Percentiles rank a stretch among this genome's conserved stretches.
phyloP scores from a whole-genome alignment of 2,797 vertebrate genomes.

The Euthynnus affinis region DNA sequence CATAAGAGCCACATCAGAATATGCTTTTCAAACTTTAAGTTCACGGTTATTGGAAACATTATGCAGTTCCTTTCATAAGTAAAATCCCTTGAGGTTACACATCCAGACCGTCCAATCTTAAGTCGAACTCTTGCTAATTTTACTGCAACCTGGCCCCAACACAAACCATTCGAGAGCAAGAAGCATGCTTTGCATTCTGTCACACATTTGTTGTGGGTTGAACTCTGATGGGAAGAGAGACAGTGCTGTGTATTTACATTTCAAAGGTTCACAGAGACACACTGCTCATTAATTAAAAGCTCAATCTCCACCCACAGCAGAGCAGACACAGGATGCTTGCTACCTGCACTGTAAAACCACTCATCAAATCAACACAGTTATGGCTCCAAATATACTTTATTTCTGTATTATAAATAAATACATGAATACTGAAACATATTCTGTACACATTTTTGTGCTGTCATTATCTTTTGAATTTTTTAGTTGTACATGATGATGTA shows the following conservation, averaged over 20 bases:
- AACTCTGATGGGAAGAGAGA: conserved; percentile 59
- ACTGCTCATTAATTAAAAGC: conserved; percentile 74
- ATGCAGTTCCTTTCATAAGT: conserved; percentile 34
- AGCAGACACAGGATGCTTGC: conserved; percentile 53
- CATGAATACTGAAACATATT: neutral
- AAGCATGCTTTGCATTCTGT: conserved; percentile 54
- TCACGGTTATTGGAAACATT: conserved; percentile 50
- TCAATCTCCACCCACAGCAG: conserved; percentile 65
- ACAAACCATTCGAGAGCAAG: conserved; percentile 32
- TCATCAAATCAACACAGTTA: conserved; percentile 8
- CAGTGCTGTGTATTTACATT: conserved; percentile 74
- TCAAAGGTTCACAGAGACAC: conserved; percentile 73
- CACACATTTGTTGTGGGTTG: conserved; percentile 50
- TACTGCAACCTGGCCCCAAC: conserved; percentile 22
- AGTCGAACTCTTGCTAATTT: conserved; percentile 45
- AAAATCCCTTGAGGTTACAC: conserved; percentile 44
- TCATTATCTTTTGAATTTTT: neutral
- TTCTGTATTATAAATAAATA: neutral
- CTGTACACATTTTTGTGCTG: neutral
- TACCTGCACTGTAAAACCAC: conserved; percentile 50
- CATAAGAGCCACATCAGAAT: conserved; percentile 61
- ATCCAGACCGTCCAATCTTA: conserved; percentile 36
- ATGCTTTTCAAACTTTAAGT: conserved; percentile 59
- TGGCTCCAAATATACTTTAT: conserved; percentile 4
- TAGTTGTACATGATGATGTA: neutral